Base-by-base conservation (phyloP, 2,113 vertebrate species). In the Platysternon megacephalum region DNA sequence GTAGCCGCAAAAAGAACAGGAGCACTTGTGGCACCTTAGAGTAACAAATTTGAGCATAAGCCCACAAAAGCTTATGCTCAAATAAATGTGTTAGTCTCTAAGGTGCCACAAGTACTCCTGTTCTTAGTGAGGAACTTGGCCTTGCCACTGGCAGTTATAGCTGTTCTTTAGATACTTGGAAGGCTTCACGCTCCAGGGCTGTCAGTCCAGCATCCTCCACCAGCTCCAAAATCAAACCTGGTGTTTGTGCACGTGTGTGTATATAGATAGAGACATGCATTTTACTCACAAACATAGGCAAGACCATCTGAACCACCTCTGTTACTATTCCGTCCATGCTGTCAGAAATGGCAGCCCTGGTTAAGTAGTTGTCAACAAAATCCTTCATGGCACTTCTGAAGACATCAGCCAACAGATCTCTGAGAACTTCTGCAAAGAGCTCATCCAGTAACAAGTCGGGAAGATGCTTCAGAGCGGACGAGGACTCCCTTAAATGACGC, bases 271-370 rank as follows among this genome's bases (percentile, higher is more conserved):
- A 65, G 32, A n/a, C 7, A 68, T 68, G 16, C 32, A n/a, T n/a
- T 56, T 80, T 53, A 91, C 93, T 91, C 80, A 96, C 91, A 72
- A 91, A 5, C 26, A 9, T 44, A 52, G 79, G 72, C 48, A 89
- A 55, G 32, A 88, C 76, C 85, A 51, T 58, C 82, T 89, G 86
- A n/a, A 91, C 61, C 39, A 84, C 55, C 19, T 56, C 78, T 9
- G 26, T 82, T 26, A 87, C 28, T 55, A 93, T 78, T 81, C 94
- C 88, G 84, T 92, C 91, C 14, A 91, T 58, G 52, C 72, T 84
- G 22, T 93, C 74, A 48, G 76, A 56, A 74, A 84, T 32, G 32
- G 84, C 79, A 53, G 79, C n/a, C 42, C 29, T 81, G 39, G 82
- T 24, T 35, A 93, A 44, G 80, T 89, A 79, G 26, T 93, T 82